Conservation (phyloP, 2,113 vertebrate genomes). For the Anolis carolinensis region DNA sequence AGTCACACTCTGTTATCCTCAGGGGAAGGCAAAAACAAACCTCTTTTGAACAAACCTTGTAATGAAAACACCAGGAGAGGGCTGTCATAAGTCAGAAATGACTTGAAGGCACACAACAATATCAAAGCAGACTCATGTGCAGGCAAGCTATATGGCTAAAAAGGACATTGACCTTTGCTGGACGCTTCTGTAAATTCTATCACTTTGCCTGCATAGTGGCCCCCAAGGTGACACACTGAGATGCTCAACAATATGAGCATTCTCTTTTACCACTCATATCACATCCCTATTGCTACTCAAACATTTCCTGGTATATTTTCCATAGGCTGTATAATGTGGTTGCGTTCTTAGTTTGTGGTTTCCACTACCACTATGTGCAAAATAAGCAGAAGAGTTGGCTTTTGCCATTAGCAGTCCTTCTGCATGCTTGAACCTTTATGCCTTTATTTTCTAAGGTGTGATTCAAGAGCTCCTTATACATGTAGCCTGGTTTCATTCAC, state of each 20-base stretch:
- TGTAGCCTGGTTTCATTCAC: not conserved
- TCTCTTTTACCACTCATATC: not conserved
- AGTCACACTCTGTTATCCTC: no score
- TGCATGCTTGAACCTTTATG: not conserved
- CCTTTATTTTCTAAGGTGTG: not conserved
- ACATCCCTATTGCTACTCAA: not conserved
- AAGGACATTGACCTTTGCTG: not conserved
- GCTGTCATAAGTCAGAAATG: no score
- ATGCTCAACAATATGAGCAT: not conserved
- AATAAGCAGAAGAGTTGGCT: not conserved
- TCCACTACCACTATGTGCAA: not conserved
- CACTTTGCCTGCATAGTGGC: not conserved
- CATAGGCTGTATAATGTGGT: no score
- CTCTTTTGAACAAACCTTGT: no score
- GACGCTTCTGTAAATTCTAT: not conserved
- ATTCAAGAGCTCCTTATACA: not conserved
- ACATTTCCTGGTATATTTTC: not conserved
- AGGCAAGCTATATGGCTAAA: no score
- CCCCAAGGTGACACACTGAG: not conserved
- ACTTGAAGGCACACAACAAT: no score
- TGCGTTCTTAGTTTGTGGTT: no score
- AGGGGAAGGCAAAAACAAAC: no score
- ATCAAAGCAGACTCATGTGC: no score
- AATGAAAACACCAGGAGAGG: no score
- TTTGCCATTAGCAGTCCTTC: not conserved